Evolutionary conservation across 2,113 vertebrate genomes (phyloP), one percentile per base, ranked within the genome.

Genomic region (Fregata magnificens): DNA sequence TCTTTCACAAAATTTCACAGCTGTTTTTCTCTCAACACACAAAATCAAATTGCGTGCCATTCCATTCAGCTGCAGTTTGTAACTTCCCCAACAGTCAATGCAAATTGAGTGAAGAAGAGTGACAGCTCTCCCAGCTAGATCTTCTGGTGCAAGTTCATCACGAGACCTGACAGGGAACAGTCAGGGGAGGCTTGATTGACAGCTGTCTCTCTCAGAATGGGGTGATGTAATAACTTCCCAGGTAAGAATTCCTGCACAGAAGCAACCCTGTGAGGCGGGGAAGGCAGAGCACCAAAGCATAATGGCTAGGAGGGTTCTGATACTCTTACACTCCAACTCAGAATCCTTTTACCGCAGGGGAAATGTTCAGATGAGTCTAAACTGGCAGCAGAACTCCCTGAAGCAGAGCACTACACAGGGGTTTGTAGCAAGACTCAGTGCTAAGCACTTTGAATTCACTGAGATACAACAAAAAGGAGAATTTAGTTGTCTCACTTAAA

Each of bases 121-220:
- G 52, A 45, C 72, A 83, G 65, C 65, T 67, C 36, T 78, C 28
- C 29, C 59, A 84, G 26, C 20, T 36, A 7, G 17, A 59, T 8
- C 42, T 49, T 45, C 71, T 25, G 38, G 38, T 49, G 49, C 22
- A 44, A 67, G 13, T 65, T 70, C 65, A 38, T n/a, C 34, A 7
- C 1, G 21, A 76, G 5, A 13, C 13, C 15, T 0, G 0, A 4
- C 5, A 21, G 47, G 45, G 36, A 87, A 56, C 18, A 32, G 61
- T 28, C 32, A 88, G 62, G 25, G 28, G 52, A 55, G 0, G 4
- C 34, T 55, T 55, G 66, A 78, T 4, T 10, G 73, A 50, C 4
- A 9, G 36, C 22, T 13, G 9, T 7, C 29, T 47, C 25, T 55
- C 52, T 61, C 67, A 69, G 72, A 77, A 65, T 2, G 5, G 22